Evolutionary conservation across 2,888 invertebrate genomes (phyloP), one percentile per base, ranked within the genome.

Genomic region (Globia sparganii): DNA sequence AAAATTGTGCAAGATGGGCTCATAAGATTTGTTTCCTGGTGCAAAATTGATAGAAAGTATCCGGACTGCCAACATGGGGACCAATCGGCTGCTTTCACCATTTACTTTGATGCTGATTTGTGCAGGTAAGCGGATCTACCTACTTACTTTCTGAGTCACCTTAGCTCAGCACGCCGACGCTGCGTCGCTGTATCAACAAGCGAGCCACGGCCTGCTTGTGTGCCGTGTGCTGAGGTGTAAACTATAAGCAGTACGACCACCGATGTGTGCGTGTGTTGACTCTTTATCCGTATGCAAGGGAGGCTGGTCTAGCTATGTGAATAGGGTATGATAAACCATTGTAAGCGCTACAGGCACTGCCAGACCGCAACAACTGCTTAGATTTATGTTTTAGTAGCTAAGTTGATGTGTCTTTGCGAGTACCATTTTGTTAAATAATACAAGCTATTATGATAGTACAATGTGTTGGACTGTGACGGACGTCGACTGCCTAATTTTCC

Each of bases 51-150:
- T 92, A 94, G 94, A 95, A 95, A 95, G 95, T 95, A 91, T 90
- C 88, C 87, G 91, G 90, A 91, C 87, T 91, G 89, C 85, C 90
- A 92, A 91, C 92, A 96, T 96, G 96, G 93, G 93, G 93, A 93
- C 90, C 92, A 90, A 92, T 90, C 91, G 94, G 93, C 93, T 93
- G 94, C 95, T 96, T 95, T 96, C 96, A 93, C 96, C 94, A 90
- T 92, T 95, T 92, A 93, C 92, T 92, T 92, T 95, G 93, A 92
- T 96, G 94, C 91, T 96, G 93, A 94, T 96, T 92, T 95, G 95
- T 94, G 92, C 96, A 95, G 96, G 96, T 96, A 96, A 96, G 96
- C 93, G 93, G 91, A 89, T 92, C 91, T 92, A 88, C 93, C 91
- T 93, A 92, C 93, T 92, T 93, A 93, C 89, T 94, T 93, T 94